Evolutionary conservation across 2,113 vertebrate genomes (phyloP).

Genomic region (Ceuthmochares aereus): DNA sequence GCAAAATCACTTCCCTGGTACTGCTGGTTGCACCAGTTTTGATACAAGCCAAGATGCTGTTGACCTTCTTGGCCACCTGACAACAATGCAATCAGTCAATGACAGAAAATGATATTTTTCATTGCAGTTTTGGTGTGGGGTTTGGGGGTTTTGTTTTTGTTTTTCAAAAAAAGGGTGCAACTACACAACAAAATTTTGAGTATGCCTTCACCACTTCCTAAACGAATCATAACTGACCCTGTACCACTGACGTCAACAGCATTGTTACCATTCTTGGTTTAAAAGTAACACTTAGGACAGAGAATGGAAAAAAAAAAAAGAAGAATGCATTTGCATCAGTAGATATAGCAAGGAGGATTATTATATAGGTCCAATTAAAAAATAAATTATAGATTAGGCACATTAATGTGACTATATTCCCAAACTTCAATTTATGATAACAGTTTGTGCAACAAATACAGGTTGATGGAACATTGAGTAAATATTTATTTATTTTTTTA

Average conservation of each 20-base stretch:
- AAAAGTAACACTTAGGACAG: background rate
- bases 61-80: no score
- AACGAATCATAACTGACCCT: background rate
- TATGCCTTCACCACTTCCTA: background rate
- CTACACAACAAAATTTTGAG: background rate
- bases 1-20: no score
- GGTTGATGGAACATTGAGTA: background rate
- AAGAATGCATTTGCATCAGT: background rate
- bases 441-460: background rate
- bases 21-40: no score
- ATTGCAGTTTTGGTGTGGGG: background rate
- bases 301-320: background rate
- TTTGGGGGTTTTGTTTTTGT: background rate
- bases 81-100: background rate
- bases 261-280: background rate
- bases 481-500: background rate
- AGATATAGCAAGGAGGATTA: background rate
- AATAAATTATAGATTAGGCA: background rate
- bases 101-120: background rate
- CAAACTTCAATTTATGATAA: background rate
- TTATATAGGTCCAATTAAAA: background rate
- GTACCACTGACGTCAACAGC: background rate
- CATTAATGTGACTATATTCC: background rate
- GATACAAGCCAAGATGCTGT: no score
- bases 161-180: background rate